Evolutionary conservation across 2,888 invertebrate genomes (phyloP).

Genomic region (Phyllotreta cruciferae): DNA sequence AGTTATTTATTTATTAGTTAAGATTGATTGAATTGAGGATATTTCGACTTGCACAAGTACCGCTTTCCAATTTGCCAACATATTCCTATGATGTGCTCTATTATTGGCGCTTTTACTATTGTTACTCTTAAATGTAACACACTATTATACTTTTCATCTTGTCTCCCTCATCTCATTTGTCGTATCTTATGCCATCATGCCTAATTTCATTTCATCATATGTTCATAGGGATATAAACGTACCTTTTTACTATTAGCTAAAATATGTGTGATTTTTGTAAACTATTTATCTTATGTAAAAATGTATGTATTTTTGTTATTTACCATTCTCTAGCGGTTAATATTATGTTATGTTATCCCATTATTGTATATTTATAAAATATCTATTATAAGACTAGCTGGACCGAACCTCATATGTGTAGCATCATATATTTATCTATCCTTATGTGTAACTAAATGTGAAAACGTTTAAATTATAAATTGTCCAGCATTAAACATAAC

Average conservation of each 20-base stretch:
- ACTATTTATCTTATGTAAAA: slow-evolving; percentile 59
- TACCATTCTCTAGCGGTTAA: slow-evolving; percentile 43
- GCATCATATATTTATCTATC: slow-evolving; percentile 28
- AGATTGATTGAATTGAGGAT: slow-evolving; percentile 38
- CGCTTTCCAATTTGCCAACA: slow-evolving; percentile 51
- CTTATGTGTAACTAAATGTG: slow-evolving; percentile 37
- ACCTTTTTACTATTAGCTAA: slow-evolving; percentile 59
- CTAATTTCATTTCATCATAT: slow-evolving; percentile 48
- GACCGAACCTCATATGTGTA: slow-evolving; percentile 49
- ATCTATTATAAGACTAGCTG: slow-evolving; percentile 49
- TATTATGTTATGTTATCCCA: slow-evolving; percentile 53
- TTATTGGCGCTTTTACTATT: slow-evolving; percentile 43
- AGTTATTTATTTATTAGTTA: slow-evolving; percentile 55
- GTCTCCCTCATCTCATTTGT: not conserved
- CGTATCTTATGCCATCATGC: slow-evolving; percentile 41
- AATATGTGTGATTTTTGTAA: slow-evolving; percentile 59
- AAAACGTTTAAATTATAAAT: slow-evolving; percentile 41
- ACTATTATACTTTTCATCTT: slow-evolving; percentile 7
- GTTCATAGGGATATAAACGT: slow-evolving; percentile 55
- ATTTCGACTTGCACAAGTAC: slow-evolving; percentile 48
- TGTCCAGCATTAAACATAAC: slow-evolving; percentile 48
- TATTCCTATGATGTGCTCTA: slow-evolving; percentile 49
- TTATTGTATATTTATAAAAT: slow-evolving; percentile 51
- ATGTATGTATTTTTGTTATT: slow-evolving; percentile 59
- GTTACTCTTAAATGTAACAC: slow-evolving; percentile 5